Evolutionary conservation across 2,888 invertebrate species (phyloP).

Genomic region (Pecten maximus): DNA sequence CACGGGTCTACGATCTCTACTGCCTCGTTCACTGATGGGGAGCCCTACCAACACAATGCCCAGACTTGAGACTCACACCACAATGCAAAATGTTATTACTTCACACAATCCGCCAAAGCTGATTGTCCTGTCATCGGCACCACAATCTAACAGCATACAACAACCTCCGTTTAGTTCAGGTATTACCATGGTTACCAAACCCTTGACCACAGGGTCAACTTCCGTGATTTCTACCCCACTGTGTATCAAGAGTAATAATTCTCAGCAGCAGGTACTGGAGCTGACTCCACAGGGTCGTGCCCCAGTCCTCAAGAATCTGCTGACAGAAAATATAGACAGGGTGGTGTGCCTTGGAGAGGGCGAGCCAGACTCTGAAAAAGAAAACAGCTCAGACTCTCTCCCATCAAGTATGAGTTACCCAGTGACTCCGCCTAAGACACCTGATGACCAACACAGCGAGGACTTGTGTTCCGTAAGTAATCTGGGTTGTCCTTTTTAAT

Average conservation of each 20-base stretch:
- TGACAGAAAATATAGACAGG: constrained; percentile 47
- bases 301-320: constrained; percentile 50
- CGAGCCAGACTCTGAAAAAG: constrained; percentile 39
- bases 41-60: constrained; percentile 35
- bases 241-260: constrained; percentile 26
- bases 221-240: constrained; percentile 27
- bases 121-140: constrained; percentile 37
- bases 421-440: constrained; percentile 78
- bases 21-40: constrained; percentile 45
- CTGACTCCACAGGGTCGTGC: constrained; percentile 53
- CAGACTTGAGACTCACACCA: background rate
- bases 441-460: constrained; percentile 66
- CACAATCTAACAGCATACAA: constrained; percentile 30
- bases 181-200: constrained; percentile 42
- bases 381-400: constrained; percentile 9
- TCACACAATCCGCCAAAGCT: constrained; percentile 37
- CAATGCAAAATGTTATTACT: constrained; percentile 28
- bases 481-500: background rate
- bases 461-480: constrained; percentile 56
- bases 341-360: constrained; percentile 43
- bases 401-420: constrained; percentile 77
- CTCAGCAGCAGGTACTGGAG: constrained; percentile 34
- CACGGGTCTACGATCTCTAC: constrained; percentile 61
- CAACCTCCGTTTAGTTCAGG: constrained; percentile 44
- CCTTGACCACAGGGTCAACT: constrained; percentile 41